Evolutionary conservation across 1,140 invertebrate species (phyloP).

Genomic region (Cherax quadricarinatus): DNA sequence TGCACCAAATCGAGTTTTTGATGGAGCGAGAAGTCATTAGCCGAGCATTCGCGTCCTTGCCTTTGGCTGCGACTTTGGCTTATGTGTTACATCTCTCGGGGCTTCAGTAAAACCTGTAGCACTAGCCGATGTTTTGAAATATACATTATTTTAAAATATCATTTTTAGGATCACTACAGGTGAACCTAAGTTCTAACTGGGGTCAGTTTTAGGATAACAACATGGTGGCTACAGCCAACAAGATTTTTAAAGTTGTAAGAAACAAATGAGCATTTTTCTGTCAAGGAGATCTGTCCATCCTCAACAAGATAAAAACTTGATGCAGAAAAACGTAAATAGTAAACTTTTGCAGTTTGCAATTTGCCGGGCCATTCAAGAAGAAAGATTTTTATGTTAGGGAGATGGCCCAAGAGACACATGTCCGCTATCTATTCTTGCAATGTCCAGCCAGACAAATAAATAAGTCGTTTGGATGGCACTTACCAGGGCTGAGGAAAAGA

Average conservation of each 20-base stretch:
- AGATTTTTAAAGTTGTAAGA: background rate
- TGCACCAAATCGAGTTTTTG: conserved; percentile 73
- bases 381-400: background rate
- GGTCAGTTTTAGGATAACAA: background rate
- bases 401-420: background rate
- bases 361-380: conserved; percentile 15
- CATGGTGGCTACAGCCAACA: background rate
- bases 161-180: background rate
- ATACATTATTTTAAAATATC: background rate
- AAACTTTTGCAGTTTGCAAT: conserved; percentile 16
- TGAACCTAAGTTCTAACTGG: background rate
- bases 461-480: background rate
- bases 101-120: background rate
- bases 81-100: background rate
- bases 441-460: conserved; percentile 5
- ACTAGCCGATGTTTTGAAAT: background rate
- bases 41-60: conserved; percentile 53
- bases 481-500: too few species aligned
- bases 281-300: conserved; percentile 30
- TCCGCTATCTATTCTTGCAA: background rate
- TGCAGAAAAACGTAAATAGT: background rate
- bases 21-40: conserved; percentile 73
- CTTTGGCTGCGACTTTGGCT: conserved; percentile 54
- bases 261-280: conserved; percentile 26
- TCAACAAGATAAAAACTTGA: background rate